Conservation (phyloP, 2,113 vertebrate genomes). For the Atrichornis clamosus region DNA sequence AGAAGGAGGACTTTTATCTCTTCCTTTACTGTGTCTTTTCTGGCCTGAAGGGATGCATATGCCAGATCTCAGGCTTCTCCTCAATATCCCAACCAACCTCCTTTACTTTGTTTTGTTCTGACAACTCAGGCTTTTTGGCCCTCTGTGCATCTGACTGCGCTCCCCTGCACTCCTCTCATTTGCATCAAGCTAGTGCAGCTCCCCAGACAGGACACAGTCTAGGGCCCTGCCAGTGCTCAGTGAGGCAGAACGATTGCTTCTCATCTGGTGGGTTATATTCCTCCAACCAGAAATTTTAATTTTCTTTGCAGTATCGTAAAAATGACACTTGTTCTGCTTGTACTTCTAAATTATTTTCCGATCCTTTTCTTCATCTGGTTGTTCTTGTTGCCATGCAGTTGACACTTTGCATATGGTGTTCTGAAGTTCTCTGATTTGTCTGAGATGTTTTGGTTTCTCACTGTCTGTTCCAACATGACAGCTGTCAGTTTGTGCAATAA, state of each 20-base stretch:
- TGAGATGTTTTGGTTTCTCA: neutral
- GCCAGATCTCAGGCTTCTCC: neutral
- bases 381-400: neutral
- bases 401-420: neutral
- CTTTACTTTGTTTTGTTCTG: neutral
- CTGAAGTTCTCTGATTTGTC: neutral
- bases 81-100: accelerated
- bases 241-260: neutral
- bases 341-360: neutral
- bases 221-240: neutral
- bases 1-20: neutral
- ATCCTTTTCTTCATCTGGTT: neutral
- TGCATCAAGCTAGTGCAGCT: neutral
- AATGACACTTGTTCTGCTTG: neutral
- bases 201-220: neutral
- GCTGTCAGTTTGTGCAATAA: neutral
- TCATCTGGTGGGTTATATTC: neutral
- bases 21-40: neutral
- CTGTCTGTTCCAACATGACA: neutral
- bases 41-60: neutral
- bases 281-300: neutral
- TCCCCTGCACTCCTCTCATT: neutral
- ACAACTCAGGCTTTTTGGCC: neutral
- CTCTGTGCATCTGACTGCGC: accelerated
- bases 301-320: neutral